Percentiles rank a stretch among this genome's conserved stretches.
Conservation (phyloP, 2,113 vertebrate species). For the Ammodytes dubius region DNA sequence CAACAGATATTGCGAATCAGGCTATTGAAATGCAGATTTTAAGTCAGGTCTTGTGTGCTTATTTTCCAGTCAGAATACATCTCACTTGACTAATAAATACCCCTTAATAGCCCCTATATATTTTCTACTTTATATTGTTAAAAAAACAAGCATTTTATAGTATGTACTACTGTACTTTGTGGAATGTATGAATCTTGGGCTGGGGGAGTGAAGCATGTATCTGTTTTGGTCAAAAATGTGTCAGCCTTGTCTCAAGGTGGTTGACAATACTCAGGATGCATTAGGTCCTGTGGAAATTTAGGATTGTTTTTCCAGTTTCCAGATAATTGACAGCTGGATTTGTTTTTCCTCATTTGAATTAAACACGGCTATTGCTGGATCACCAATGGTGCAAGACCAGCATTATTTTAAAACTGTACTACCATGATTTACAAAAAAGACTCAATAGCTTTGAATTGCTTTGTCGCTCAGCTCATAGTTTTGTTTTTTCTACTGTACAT, state of each 20-base stretch:
- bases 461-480: conserved; percentile 19
- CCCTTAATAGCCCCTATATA: conserved; percentile 17
- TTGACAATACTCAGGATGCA: conserved; percentile 47
- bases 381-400: conserved; percentile 65
- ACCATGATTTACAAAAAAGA: conserved; percentile 18
- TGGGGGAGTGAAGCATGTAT: conserved; percentile 32
- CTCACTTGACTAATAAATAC: conserved; percentile 19
- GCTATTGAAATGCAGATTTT: conserved; percentile 43
- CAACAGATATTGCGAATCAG: neutral
- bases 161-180: conserved; percentile 55
- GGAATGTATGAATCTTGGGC: conserved; percentile 43
- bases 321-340: conserved; percentile 19
- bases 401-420: conserved; percentile 48
- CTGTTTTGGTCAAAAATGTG: conserved; percentile 27
- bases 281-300: conserved; percentile 24
- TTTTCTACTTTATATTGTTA: conserved; percentile 61
- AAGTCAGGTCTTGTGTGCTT: conserved; percentile 6
- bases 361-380: conserved; percentile 28
- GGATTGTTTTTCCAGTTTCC: conserved; percentile 32
- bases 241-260: conserved; percentile 37
- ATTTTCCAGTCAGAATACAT: conserved; percentile 11
- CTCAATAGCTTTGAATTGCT: conserved; percentile 45
- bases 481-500: conserved; percentile 42
- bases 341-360: conserved; percentile 48
- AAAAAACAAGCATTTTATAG: conserved; percentile 67